phyloP scores from a whole-genome alignment of 2,797 vertebrate genomes.

The Anabas testudineus region DNA sequence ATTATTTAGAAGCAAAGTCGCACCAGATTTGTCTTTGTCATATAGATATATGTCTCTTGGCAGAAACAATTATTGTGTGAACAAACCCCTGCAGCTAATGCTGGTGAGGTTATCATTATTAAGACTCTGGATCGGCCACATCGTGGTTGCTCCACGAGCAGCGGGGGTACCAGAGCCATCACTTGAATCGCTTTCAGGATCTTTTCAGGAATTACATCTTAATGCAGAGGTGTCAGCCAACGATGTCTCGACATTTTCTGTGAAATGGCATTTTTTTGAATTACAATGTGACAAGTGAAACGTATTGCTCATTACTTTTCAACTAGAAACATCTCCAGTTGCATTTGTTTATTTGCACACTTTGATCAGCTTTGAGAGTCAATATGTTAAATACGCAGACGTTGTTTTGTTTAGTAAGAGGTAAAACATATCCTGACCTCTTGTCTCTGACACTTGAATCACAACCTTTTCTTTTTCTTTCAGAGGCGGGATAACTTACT shows the following conservation, averaged over 20 bases:
- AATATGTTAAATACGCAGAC: slow-evolving; percentile 41
- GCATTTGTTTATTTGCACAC: slow-evolving; percentile 6
- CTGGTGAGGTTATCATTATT: slow-evolving; percentile 79
- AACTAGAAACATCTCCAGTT: slow-evolving; percentile 13
- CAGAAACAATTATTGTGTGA: slow-evolving; percentile 92
- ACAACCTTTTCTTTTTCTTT: slow-evolving; percentile 67
- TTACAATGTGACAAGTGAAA: slow-evolving; percentile 51
- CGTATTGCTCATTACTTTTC: slow-evolving; percentile 53
- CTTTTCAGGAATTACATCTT: slow-evolving; percentile 67
- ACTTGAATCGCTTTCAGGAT: slow-evolving; percentile 72
- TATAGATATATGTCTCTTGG: slow-evolving; percentile 90
- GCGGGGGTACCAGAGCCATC: slow-evolving; percentile 77
- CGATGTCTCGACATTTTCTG: slow-evolving; percentile 50
- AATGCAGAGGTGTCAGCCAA: slow-evolving; percentile 59
- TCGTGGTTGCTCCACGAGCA: slow-evolving; percentile 66
- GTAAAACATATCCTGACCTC: slow-evolving; percentile 21
- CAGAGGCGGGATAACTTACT: slow-evolving; percentile 33
- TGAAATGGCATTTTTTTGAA: slow-evolving; percentile 53
- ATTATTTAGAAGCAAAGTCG: slow-evolving; percentile 94
- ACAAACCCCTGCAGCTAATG: slow-evolving; percentile 81
- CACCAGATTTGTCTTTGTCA: slow-evolving; percentile 91
- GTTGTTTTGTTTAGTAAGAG: not conserved
- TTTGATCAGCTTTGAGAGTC: slow-evolving; percentile 19
- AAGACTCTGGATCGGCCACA: slow-evolving; percentile 76
- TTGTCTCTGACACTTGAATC: slow-evolving; percentile 20